phyloP scores from a whole-genome alignment of 53 echinoderm and acorn worm species.

The Zoroaster sp. region DNA sequence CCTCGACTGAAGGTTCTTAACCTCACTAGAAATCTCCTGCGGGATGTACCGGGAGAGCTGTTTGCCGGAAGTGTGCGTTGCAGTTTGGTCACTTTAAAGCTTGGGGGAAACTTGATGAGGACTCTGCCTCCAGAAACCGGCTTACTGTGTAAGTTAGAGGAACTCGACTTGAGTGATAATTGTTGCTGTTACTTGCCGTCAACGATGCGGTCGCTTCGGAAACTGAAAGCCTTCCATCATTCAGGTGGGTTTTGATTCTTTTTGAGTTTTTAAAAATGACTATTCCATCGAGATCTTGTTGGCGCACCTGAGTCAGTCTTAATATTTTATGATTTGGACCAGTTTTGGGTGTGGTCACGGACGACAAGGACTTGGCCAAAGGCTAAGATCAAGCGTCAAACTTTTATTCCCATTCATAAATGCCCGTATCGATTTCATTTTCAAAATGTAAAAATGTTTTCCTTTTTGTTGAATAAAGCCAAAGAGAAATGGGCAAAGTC shows the following conservation, averaged over 20 bases:
- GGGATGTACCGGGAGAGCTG: slow-evolving; percentile 32
- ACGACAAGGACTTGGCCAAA: too few relatives aligned
- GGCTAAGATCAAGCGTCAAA: too few relatives aligned
- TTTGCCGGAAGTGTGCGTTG: slow-evolving; percentile 7
- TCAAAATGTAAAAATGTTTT: too few relatives aligned
- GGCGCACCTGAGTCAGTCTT: not conserved
- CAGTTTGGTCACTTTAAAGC: slow-evolving; percentile 7
- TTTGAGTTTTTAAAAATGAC: not conserved
- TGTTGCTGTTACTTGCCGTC: slow-evolving; percentile 35
- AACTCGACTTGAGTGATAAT: slow-evolving; percentile 41
- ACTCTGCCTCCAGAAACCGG: slow-evolving; percentile 56
- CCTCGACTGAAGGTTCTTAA: not conserved
- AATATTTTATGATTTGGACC: not conserved
- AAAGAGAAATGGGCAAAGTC: too few relatives aligned
- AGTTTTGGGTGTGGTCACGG: too few relatives aligned
- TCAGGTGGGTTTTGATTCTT: not conserved
- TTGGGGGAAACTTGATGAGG: slow-evolving; percentile 41
- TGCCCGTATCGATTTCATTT: too few relatives aligned
- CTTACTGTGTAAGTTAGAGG: slow-evolving; percentile 21
- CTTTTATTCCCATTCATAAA: too few relatives aligned
- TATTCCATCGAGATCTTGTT: too few relatives aligned
- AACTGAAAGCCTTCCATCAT: slow-evolving; percentile 59
- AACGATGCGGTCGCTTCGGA: slow-evolving; percentile 23
- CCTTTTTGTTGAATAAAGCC: too few relatives aligned
- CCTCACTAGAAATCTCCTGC: slow-evolving; percentile 39